Evolutionary conservation across 2,113 vertebrate species (phyloP).

Genomic region (Microtus pennsylvanicus): DNA sequence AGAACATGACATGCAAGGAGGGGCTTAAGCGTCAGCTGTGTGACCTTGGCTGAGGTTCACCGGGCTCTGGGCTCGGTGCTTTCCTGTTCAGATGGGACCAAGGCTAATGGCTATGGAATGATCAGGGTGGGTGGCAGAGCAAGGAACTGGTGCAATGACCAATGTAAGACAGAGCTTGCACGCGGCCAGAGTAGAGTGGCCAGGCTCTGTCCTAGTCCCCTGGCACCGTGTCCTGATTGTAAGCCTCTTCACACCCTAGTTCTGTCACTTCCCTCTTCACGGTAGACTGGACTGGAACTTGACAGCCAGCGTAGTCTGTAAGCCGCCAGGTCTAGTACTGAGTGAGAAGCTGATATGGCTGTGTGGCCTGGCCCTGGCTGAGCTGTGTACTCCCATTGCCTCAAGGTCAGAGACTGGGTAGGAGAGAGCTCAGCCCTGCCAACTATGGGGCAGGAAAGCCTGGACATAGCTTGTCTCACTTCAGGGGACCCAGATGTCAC

Average conservation of each 20-base stretch:
- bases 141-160: neutral
- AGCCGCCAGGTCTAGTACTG: neutral
- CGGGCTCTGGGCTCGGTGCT: neutral
- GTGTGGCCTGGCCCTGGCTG: neutral
- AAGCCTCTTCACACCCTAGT: neutral
- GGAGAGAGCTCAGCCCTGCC: neutral
- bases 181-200: neutral
- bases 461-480: neutral
- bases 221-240: neutral
- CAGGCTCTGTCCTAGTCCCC: neutral
- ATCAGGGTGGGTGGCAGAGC: neutral
- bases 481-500: neutral
- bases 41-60: neutral
- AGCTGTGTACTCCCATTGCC: neutral
- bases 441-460: neutral
- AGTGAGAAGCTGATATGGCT: neutral
- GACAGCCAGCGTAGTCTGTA: neutral
- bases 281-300: neutral
- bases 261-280: slow-evolving; percentile 45
- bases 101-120: neutral
- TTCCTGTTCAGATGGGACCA: neutral
- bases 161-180: rapidly evolving
- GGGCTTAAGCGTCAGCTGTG: neutral
- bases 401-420: neutral
- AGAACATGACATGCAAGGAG: neutral